These are phyloP conservation scores for Platysteira castanea DNA, from an alignment of 2,113 vertebrate species.

Conservation along the genomic window DNA sequence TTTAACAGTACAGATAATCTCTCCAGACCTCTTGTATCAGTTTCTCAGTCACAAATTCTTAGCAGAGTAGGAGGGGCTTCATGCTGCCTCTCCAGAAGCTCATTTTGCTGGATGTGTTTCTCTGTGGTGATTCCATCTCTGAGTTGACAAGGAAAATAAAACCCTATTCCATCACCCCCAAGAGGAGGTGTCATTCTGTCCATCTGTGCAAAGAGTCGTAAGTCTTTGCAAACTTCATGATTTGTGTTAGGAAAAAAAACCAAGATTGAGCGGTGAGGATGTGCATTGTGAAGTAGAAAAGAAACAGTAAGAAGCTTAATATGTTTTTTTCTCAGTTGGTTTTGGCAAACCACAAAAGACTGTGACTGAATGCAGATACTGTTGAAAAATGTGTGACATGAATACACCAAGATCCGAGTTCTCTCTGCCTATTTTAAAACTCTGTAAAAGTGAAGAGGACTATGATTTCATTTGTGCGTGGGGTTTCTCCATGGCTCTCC, in stretches of 20 bases:
- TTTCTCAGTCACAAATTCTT: not conserved
- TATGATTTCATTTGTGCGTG: not conserved
- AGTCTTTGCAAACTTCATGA: not conserved
- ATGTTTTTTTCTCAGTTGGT: not conserved
- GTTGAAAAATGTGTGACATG: not conserved
- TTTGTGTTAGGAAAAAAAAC: not conserved
- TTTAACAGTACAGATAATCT: not conserved
- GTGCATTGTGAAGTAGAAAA: not conserved
- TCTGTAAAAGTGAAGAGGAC: not conserved
- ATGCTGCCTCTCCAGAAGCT: not conserved
- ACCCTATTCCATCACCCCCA: not conserved
- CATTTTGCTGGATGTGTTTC: not conserved
- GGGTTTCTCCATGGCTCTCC: not conserved
- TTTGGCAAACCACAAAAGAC: not conserved
- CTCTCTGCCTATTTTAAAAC: not conserved
- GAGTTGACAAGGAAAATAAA: not conserved
- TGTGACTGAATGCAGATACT: not conserved
- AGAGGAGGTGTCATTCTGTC: not conserved
- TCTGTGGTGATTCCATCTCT: not conserved
- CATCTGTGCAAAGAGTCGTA: not conserved
- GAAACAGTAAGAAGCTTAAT: not conserved
- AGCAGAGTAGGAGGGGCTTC: not conserved
- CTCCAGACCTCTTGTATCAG: not conserved
- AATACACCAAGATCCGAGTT: not conserved
- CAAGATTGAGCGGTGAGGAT: not conserved